Evolutionary conservation across 2,113 vertebrate species (phyloP).

Genomic region (Corythornis cristatus): DNA sequence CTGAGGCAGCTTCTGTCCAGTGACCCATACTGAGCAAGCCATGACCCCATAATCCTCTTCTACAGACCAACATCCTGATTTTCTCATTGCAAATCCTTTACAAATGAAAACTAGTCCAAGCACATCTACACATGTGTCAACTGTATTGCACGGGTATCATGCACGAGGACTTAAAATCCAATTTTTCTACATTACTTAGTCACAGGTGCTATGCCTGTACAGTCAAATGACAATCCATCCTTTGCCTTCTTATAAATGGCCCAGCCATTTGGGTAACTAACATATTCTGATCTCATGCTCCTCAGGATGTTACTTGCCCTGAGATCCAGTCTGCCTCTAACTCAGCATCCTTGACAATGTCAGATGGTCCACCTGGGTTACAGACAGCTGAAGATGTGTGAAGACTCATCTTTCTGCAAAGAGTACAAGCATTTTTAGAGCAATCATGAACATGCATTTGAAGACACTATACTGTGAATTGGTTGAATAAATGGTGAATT

Average conservation of each 20-base stretch:
- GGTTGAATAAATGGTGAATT: neutral
- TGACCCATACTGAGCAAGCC: neutral
- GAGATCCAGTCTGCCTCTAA: neutral
- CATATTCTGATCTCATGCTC: neutral
- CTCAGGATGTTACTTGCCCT: neutral
- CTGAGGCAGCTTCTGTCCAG: neutral
- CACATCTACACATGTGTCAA: neutral
- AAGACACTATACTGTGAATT: neutral
- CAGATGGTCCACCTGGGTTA: neutral
- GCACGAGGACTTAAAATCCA: neutral
- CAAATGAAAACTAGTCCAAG: neutral
- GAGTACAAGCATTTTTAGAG: neutral
- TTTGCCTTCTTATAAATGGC: neutral
- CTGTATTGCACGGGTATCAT: neutral
- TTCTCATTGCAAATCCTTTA: neutral
- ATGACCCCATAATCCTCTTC: neutral
- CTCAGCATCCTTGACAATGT: neutral
- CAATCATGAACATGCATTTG: neutral
- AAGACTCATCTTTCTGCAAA: neutral
- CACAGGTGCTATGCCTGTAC: neutral
- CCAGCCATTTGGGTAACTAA: neutral
- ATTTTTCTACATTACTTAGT: neutral
- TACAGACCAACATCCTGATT: neutral
- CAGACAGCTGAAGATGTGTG: accelerated
- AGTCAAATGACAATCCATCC: neutral